Percentiles rank a stretch among this genome's conserved stretches.
phyloP scores from a whole-genome alignment of 2,797 vertebrate genomes.

The Cyprinella venusta region DNA sequence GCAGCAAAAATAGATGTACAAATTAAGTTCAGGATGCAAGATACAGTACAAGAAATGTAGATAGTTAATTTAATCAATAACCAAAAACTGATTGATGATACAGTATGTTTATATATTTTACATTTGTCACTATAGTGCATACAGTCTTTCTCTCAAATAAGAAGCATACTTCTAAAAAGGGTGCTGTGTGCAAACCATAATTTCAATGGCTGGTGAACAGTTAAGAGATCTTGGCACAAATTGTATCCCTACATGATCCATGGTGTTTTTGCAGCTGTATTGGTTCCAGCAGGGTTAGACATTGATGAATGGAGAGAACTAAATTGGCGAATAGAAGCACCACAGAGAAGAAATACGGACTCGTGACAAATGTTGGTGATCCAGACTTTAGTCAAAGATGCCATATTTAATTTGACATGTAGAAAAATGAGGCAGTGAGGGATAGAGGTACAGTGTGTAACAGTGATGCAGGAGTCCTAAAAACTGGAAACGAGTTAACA shows the following conservation, averaged over 20 bases:
- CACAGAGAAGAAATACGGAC: background rate
- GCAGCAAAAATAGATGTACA: background rate
- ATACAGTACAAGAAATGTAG: background rate
- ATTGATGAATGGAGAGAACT: constrained; percentile 14
- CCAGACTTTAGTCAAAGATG: background rate
- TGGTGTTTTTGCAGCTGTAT: background rate
- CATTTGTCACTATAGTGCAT: background rate
- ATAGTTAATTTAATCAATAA: background rate
- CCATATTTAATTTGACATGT: background rate
- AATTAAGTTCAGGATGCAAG: background rate
- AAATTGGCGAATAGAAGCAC: background rate
- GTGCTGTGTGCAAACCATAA: background rate
- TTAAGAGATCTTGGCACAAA: background rate
- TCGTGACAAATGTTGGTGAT: background rate
- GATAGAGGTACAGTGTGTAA: background rate
- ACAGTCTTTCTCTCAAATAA: background rate
- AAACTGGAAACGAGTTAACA: background rate
- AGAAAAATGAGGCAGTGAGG: background rate
- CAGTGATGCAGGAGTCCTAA: background rate
- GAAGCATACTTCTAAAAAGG: background rate
- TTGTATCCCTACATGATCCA: background rate
- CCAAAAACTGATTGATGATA: background rate
- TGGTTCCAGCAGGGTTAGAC: background rate
- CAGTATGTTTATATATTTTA: background rate
- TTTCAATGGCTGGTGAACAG: background rate